Percentiles rank a stretch among this genome's conserved stretches.
phyloP scores from a whole-genome alignment of 2,797 vertebrate genomes.

The Gymnopithys bicolor region DNA sequence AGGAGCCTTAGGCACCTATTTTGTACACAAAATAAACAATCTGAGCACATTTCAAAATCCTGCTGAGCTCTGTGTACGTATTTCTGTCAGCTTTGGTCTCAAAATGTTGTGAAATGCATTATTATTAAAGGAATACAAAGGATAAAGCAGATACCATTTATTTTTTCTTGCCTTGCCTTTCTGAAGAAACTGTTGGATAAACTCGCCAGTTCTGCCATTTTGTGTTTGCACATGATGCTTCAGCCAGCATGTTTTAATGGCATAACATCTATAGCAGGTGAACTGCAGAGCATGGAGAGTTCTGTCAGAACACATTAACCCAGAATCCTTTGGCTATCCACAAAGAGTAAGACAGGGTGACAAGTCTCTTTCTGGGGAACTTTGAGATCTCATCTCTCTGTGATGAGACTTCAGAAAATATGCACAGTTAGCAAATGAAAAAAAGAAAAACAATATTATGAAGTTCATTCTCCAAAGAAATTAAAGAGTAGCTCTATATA shows the following conservation, averaged over 20 bases:
- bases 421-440: neutral
- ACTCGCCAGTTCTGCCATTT: neutral
- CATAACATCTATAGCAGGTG: neutral
- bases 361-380: neutral
- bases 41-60: neutral
- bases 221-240: neutral
- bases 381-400: neutral
- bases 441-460: neutral
- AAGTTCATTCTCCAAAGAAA: neutral
- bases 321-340: neutral
- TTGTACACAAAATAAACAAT: neutral
- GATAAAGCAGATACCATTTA: neutral
- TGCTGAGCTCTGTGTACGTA: neutral
- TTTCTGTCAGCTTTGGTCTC: neutral
- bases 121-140: neutral
- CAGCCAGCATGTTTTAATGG: neutral
- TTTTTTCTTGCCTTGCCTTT: neutral
- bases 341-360: constrained; percentile 16
- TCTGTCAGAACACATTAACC: constrained; percentile 21
- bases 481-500: neutral
- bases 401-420: neutral
- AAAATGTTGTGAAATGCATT: neutral
- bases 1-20: neutral
- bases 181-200: neutral
- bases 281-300: neutral